phyloP scores from a whole-genome alignment of 2,113 vertebrate genomes.

The Osmerus mordax region DNA sequence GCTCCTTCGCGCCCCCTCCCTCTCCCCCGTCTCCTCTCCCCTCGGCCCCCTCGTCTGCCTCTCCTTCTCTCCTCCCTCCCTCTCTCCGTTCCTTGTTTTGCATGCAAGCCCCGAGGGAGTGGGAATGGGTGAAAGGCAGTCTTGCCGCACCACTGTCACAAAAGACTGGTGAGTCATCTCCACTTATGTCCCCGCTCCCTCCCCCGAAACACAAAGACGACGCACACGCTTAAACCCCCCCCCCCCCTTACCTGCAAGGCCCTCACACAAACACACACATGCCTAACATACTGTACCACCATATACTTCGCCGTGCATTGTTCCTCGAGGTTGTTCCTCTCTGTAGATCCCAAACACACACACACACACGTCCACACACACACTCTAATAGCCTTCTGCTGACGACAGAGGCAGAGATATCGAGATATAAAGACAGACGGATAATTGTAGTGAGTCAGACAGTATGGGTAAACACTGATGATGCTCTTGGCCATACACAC shows the following conservation, averaged over 20 bases:
- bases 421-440: slow-evolving; percentile 36
- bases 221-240: slow-evolving; percentile 55
- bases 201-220: slow-evolving; percentile 52
- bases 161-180: slow-evolving; percentile 72
- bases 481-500: slow-evolving; percentile 30
- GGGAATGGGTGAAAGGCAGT: slow-evolving; percentile 65
- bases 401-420: slow-evolving; percentile 38
- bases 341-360: neutral
- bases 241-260: slow-evolving; percentile 51
- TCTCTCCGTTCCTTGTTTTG: slow-evolving; percentile 63
- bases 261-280: slow-evolving; percentile 44
- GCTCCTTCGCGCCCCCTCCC: slow-evolving; percentile 6
- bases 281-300: neutral
- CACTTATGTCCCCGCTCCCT: slow-evolving; percentile 67
- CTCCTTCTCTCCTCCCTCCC: slow-evolving; percentile 44
- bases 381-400: slow-evolving; percentile 25
- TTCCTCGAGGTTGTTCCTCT: neutral
- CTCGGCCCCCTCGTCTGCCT: slow-evolving; percentile 41
- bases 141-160: slow-evolving; percentile 69
- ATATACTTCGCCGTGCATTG: neutral
- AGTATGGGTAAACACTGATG: slow-evolving; percentile 40
- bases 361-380: slow-evolving; percentile 12
- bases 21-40: slow-evolving; percentile 32
- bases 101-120: slow-evolving; percentile 59
- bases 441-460: slow-evolving; percentile 49